Conservation (phyloP, 2,113 vertebrate species). For the Carlito syrichta region DNA sequence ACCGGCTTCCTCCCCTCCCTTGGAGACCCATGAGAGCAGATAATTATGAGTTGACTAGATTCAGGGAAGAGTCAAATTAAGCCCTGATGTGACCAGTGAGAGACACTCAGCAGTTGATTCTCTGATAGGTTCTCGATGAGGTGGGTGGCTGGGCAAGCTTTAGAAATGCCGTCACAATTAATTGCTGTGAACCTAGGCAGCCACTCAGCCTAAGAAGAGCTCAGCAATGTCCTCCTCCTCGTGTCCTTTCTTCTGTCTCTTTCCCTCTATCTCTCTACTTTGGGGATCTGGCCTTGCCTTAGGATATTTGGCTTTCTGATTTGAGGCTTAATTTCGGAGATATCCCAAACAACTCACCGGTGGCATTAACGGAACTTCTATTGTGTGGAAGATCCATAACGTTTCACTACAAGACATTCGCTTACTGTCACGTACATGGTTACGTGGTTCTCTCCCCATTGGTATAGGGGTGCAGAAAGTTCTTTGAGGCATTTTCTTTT, state of each 20-base stretch:
- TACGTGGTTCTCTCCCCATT: background rate
- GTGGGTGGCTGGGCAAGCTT: background rate
- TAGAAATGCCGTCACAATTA: background rate
- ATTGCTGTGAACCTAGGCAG: background rate
- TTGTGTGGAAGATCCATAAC: background rate
- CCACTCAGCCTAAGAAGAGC: background rate
- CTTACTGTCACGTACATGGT: too few species aligned
- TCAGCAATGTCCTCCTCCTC: background rate
- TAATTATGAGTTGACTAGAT: constrained; percentile 46
- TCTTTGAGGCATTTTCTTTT: background rate
- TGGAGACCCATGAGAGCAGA: constrained; percentile 36
- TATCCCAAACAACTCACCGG: background rate
- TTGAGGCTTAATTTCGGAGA: background rate
- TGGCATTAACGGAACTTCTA: background rate
- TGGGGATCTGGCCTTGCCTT: background rate
- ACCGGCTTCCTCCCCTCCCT: constrained; percentile 5
- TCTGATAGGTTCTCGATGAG: constrained; percentile 29
- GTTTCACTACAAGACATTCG: background rate
- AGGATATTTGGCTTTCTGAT: background rate
- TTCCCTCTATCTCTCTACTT: background rate
- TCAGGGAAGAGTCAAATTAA: constrained; percentile 33
- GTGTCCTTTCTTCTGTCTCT: background rate
- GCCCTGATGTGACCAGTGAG: background rate
- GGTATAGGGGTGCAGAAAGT: background rate
- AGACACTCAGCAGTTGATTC: constrained; percentile 22